Evolutionary conservation across 2,113 vertebrate species (phyloP), one percentile per base, ranked within the genome.

Genomic region (Phodopus roborovskii): DNA sequence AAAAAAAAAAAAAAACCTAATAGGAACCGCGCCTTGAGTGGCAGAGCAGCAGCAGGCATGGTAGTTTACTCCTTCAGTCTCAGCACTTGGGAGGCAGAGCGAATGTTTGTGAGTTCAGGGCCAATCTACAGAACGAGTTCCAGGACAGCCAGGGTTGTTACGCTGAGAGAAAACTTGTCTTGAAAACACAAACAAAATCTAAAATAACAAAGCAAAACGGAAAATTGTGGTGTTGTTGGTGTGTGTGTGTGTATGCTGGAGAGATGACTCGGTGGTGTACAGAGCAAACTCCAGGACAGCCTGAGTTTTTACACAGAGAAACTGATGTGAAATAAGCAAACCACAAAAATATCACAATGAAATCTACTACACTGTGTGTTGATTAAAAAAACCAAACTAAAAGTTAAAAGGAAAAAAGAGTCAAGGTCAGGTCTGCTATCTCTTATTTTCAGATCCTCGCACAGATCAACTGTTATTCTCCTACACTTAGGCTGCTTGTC

Each of bases 1-100:
- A 7, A 50, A 66, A 84, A n/a, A 33, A 68, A 36, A 24, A 39
- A 8, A 50, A 66, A 85, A n/a, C 4, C 0, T 8, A 10, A 15
- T 0, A 45, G 5, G 3, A 74, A 39, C 36, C 1, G 9, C 7
- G n/a, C 36, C 13, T 12, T 33, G 0, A 22, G 24, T 48, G 17
- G 8, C 33, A 12, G 22, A 50, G 66, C 42, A 82, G 79, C 56
- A 60, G 53, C 5, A 20, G 5, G 79, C 0, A 5, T 60, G 12
- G 53, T 39, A 15, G 22, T 12, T 58, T 22, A 82, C 20, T 6
- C 53, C 53, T 82, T 24, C 26, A 82, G 22, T n/a, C 20, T 58
- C 30, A 26, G 79, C 53, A 39, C 77, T 50, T 30, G 30, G 8
- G 24, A 36, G 16, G 12, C 36, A 60, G 79, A 26, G 42, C 13